Evolutionary conservation across 2,888 invertebrate genomes (phyloP).

Genomic region (Conomelus anceps): DNA sequence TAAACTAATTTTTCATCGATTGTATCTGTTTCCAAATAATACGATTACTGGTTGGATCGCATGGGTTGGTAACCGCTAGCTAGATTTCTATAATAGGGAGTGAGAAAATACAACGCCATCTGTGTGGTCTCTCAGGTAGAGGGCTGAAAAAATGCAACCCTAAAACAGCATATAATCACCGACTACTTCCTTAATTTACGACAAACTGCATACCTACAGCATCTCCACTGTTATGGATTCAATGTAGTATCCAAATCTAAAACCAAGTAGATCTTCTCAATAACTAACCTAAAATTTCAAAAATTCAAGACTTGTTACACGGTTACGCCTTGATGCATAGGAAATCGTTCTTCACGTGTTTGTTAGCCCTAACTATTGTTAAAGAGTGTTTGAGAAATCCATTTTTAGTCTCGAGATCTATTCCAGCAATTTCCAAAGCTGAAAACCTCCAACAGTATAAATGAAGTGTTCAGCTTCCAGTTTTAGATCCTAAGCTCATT

Average conservation of each 20-base stretch:
- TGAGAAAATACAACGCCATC: not conserved
- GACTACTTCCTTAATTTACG: too few relatives aligned
- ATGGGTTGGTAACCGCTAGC: not conserved
- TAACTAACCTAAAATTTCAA: not conserved
- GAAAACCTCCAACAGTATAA: not conserved
- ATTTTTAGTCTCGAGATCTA: not conserved
- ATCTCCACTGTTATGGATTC: not conserved
- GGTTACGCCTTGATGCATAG: not conserved
- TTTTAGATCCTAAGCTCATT: not conserved
- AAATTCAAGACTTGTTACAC: not conserved
- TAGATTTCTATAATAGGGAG: not conserved
- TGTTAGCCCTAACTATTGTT: not conserved
- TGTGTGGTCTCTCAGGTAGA: not conserved
- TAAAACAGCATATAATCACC: too few relatives aligned
- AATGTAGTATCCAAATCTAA: not conserved
- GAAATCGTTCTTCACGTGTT: not conserved
- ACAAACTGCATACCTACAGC: too few relatives aligned
- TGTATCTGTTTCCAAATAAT: not conserved
- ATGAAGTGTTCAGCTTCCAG: not conserved
- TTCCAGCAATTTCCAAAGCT: not conserved
- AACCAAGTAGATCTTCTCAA: not conserved
- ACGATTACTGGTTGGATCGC: not conserved
- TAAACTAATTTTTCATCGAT: not conserved
- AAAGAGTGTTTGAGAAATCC: not conserved
- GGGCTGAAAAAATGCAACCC: not conserved